Conservation (phyloP, 2,797 vertebrate genomes). For the Chelon labrosus region DNA sequence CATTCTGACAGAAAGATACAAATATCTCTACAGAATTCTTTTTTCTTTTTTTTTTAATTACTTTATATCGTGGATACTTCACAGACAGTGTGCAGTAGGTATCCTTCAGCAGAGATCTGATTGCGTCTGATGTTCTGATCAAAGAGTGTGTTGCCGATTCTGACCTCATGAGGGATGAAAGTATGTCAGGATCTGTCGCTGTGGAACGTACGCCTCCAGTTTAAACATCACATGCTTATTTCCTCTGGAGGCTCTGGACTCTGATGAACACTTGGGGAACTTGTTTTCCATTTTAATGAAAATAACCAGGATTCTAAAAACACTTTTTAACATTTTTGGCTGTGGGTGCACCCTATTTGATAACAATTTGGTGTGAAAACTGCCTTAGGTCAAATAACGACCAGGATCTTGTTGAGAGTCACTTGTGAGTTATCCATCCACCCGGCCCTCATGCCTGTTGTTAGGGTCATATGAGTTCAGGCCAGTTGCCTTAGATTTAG, state of each 20-base stretch:
- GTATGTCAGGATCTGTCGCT: conserved; percentile 33
- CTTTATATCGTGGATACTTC: neutral
- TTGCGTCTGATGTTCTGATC: conserved; percentile 54
- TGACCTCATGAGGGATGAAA: conserved; percentile 47
- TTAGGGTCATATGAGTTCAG: too few relatives aligned
- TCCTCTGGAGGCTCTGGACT: neutral
- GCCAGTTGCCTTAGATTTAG: too few relatives aligned
- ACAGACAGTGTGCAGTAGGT: conserved; percentile 11
- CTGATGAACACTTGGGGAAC: conserved; percentile 9
- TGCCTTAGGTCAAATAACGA: neutral
- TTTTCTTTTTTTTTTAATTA: too few relatives aligned
- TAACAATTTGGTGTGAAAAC: conserved; percentile 16
- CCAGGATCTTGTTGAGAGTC: too few relatives aligned
- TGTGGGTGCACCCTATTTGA: conserved; percentile 27
- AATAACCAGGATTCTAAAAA: conserved; percentile 3
- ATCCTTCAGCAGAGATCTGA: conserved; percentile 34
- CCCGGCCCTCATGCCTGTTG: too few relatives aligned
- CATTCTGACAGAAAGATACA: too few relatives aligned
- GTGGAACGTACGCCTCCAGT: conserved; percentile 25
- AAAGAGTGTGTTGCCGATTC: conserved; percentile 25
- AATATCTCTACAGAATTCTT: too few relatives aligned
- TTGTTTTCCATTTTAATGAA: conserved; percentile 42
- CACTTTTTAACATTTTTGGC: conserved; percentile 11
- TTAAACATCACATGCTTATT: conserved; percentile 38
- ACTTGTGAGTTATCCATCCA: too few relatives aligned